Evolutionary conservation across 2,888 invertebrate genomes (phyloP).

Genomic region (Rugalucina vietnamica): DNA sequence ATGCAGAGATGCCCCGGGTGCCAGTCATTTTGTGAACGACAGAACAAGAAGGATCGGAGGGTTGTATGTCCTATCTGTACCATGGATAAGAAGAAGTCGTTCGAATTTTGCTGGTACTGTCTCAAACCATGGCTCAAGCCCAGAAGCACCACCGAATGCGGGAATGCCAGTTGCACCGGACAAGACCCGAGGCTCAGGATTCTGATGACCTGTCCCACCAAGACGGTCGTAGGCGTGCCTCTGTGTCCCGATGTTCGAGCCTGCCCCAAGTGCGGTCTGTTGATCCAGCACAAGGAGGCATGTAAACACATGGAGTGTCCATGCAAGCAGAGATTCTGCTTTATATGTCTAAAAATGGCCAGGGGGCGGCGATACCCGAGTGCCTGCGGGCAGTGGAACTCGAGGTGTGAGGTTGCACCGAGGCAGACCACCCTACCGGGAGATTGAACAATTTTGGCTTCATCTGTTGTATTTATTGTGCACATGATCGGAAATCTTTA

Average conservation of each 20-base stretch:
- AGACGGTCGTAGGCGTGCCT: conserved; percentile 55
- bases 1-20: conserved; percentile 66
- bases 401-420: conserved; percentile 51
- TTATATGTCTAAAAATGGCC: conserved; percentile 62
- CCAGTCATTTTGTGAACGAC: conserved; percentile 48
- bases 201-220: conserved; percentile 45
- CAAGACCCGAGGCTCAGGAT: conserved; percentile 59
- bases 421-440: conserved; percentile 54
- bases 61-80: conserved; percentile 64
- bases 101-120: conserved; percentile 68
- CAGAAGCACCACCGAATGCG: conserved; percentile 39
- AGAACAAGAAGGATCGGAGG: conserved; percentile 44
- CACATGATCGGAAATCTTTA: too few relatives aligned
- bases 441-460: neutral
- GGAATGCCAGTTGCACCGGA: conserved; percentile 59
- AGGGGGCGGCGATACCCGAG: conserved; percentile 40
- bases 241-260: conserved; percentile 63
- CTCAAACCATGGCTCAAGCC: conserved; percentile 49
- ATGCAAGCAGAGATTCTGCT: conserved; percentile 66
- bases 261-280: conserved; percentile 63
- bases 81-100: conserved; percentile 25
- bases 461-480: too few relatives aligned
- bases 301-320: conserved; percentile 68
- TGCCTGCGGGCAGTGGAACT: conserved; percentile 58
- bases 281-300: conserved; percentile 62